Evolutionary conservation across 2,797 vertebrate genomes (phyloP), one percentile per base, ranked within the genome.

Genomic region (Sebastes melanostomus): DNA sequence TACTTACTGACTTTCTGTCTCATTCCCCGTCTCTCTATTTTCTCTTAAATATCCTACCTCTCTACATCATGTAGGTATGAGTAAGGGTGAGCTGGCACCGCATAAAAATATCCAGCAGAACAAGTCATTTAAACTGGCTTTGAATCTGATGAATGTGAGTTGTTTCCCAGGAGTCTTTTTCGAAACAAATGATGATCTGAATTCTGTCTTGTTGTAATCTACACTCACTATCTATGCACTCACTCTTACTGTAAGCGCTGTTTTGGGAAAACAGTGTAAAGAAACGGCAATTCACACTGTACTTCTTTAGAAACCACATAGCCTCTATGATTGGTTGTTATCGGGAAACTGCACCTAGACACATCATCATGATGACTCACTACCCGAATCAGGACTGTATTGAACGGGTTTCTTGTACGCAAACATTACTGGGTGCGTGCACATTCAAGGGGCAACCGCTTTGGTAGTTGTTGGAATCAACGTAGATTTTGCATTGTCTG

Each of bases 1-100:
- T 69, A 30, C 75, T 71, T 71, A 72, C 77, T 83, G 82, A 80
- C 72, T 85, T 72, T 73, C 65, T 81, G 77, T 86, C 84, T 86
- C 74, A 79, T 81, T 81, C n/a, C 46, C 22, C 27, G 27, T 82
- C 59, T 80, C 79, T 79, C 46, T 36, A 36, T 79, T 75, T n/a
- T 52, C 58, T 54, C 18, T 54, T 77, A 50, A 83, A 77, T 75
- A 74, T 70, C 67, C 27, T n/a, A 27, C 36, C 71, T 66, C 72
- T 62, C 60, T 79, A 20, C 60, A 72, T 73, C 65, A 55, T 27
- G 27, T 13, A 54, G 29, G 58, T 56, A 73, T 70, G 62, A 85
- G 73, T 67, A 58, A 81, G 78, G 18, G 55, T 22, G 62, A 78
- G 52, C 42, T 58, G 74, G 36, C 24, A 58, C 27, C 27, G 56